A percentile compares a stretch with the other conserved stretches of the same genome.
Evolutionary conservation across 2,888 invertebrate species (phyloP).

Genomic region (Aphidius colemani): DNA sequence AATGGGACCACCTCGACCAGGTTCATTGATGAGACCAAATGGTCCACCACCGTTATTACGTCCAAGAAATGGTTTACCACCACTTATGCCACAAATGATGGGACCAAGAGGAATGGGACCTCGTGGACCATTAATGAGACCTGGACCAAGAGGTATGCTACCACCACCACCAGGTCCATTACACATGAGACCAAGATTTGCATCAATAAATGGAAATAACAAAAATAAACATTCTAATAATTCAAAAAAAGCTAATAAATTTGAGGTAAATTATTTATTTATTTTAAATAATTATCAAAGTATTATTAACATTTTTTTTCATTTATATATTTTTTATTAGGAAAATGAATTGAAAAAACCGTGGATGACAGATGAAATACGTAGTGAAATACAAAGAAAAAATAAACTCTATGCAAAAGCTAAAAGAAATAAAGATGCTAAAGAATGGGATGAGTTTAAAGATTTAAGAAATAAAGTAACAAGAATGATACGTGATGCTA

Average conservation of each 20-base stretch:
- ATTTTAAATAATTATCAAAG: conserved; percentile 16
- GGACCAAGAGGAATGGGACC: conserved; percentile 43
- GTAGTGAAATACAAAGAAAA: conserved; percentile 56
- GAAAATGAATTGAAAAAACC: conserved; percentile 56
- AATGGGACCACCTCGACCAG: conserved; percentile 38
- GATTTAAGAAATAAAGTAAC: conserved; percentile 57
- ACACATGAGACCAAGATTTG: conserved; percentile 51
- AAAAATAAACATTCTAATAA: conserved; percentile 47
- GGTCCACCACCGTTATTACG: conserved; percentile 39
- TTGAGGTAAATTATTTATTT: conserved; percentile 45
- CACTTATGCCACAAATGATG: conserved; percentile 46
- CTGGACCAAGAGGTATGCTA: conserved; percentile 42
- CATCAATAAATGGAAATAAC: conserved; percentile 42
- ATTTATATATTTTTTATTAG: conserved; percentile 39
- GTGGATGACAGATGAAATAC: conserved; percentile 59
- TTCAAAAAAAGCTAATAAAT: conserved; percentile 48
- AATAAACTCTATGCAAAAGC: conserved; percentile 57
- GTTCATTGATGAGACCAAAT: conserved; percentile 36
- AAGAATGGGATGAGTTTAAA: conserved; percentile 58
- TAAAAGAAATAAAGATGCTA: conserved; percentile 55
- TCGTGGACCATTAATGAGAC: conserved; percentile 43
- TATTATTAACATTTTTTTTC: conserved; percentile 8
- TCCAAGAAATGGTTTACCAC: conserved; percentile 41
- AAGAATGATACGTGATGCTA: conserved; percentile 57
- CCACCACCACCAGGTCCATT: conserved; percentile 48